Evolutionary conservation across 1,140 invertebrate species (phyloP).

Genomic region (Drosophila prosaltans): DNA sequence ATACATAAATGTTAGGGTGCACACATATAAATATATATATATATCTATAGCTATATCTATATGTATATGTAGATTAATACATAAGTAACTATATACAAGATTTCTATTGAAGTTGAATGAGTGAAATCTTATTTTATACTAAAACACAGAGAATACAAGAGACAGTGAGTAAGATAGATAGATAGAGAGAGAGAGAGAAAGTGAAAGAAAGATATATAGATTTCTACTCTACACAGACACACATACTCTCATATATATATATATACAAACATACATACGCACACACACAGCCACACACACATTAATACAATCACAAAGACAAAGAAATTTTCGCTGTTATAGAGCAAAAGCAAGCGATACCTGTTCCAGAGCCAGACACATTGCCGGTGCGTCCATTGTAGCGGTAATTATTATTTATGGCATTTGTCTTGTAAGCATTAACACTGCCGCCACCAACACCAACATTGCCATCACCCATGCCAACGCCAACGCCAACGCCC

Average conservation of each 20-base stretch:
- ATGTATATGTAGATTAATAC: neutral
- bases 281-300: slow-evolving; percentile 45
- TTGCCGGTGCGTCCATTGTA: slow-evolving; percentile 81
- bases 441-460: slow-evolving; percentile 55
- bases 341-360: slow-evolving; percentile 68
- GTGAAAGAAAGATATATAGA: neutral
- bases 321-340: slow-evolving; percentile 10
- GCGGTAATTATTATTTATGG: slow-evolving; percentile 83
- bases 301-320: slow-evolving; percentile 13
- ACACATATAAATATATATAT: neutral
- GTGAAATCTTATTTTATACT: slow-evolving; percentile 6
- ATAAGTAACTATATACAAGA: neutral
- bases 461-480: slow-evolving; percentile 36
- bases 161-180: slow-evolving; percentile 7
- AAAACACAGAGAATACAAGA: slow-evolving; percentile 15
- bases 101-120: slow-evolving; percentile 10
- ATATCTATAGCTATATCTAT: slow-evolving; percentile 2
- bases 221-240: slow-evolving; percentile 35
- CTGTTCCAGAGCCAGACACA: slow-evolving; percentile 69
- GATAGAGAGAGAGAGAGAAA: slow-evolving; percentile 26
- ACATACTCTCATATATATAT: neutral
- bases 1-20: neutral
- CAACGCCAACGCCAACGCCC: slow-evolving; percentile 29
- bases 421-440: slow-evolving; percentile 72
- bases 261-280: slow-evolving; percentile 49